Percentiles rank a stretch among this genome's conserved stretches.
Evolutionary conservation across 2,888 invertebrate species (phyloP).

Genomic region (Gandaritis pyraliata): DNA sequence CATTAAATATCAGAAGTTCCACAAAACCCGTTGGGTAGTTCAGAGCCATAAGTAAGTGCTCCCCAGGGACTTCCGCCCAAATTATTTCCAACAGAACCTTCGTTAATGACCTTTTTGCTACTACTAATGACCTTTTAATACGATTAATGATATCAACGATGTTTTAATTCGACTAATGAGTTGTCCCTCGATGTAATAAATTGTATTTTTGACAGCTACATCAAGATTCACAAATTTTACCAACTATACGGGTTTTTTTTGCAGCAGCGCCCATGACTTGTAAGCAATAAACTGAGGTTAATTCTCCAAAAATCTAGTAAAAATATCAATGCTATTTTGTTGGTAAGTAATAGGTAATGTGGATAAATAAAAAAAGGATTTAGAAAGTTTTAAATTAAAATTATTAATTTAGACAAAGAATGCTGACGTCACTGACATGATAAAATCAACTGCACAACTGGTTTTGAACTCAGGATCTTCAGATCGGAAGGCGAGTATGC

Average conservation of each 20-base stretch:
- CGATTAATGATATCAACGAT: slow-evolving; percentile 6
- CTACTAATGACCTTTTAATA: slow-evolving; percentile 17
- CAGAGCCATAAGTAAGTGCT: slow-evolving; percentile 2
- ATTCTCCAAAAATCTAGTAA: too few relatives aligned
- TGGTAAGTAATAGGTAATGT: too few relatives aligned
- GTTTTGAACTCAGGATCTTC: too few relatives aligned
- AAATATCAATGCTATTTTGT: too few relatives aligned
- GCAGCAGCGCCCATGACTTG: too few relatives aligned
- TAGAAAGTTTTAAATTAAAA: too few relatives aligned
- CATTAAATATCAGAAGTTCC: neutral
- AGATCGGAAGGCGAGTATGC: too few relatives aligned
- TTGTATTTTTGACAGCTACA: slow-evolving; percentile 6
- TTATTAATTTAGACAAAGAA: too few relatives aligned
- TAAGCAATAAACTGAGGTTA: too few relatives aligned
- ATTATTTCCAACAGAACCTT: slow-evolving; percentile 12
- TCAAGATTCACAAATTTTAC: neutral
- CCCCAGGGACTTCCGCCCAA: slow-evolving; percentile 10
- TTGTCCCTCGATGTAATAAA: slow-evolving; percentile 6
- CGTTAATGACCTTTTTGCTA: slow-evolving; percentile 20
- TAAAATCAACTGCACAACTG: too few relatives aligned
- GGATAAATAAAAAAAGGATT: too few relatives aligned
- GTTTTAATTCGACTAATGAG: slow-evolving; percentile 10
- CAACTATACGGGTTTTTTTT: neutral
- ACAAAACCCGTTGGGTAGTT: slow-evolving; percentile 1
- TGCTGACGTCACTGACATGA: too few relatives aligned